Percentiles rank a stretch among this genome's conserved stretches.
Evolutionary conservation across 2,888 invertebrate genomes (phyloP).

Genomic region (Neoascia interrupta): DNA sequence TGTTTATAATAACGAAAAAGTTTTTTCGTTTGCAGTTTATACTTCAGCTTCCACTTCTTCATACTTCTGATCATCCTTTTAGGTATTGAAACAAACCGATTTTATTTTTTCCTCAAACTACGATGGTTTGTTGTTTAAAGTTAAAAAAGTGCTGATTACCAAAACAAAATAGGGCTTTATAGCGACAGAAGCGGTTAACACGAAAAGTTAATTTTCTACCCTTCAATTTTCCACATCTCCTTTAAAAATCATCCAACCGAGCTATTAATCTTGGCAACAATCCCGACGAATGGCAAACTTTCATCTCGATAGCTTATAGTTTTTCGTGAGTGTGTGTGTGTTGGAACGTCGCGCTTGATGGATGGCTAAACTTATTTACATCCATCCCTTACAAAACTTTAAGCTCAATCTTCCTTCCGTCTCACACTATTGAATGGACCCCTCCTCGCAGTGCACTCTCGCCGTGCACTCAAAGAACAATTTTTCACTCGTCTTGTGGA

Average conservation of each 20-base stretch:
- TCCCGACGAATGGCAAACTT: conserved; percentile 64
- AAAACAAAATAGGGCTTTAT: too few species aligned
- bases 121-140: too few species aligned
- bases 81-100: too few species aligned
- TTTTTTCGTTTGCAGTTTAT: too few species aligned
- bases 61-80: too few species aligned
- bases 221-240: too few species aligned
- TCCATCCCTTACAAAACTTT: conserved; percentile 14
- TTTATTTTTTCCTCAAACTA: too few species aligned
- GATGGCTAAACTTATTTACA: conserved; percentile 67
- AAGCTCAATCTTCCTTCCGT: background rate
- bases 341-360: conserved; percentile 59
- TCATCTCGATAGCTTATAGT: conserved; percentile 58
- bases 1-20: too few species aligned
- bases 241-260: conserved; percentile 34
- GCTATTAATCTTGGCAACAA: conserved; percentile 56
- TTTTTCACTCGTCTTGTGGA: conserved; percentile 58
- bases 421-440: background rate
- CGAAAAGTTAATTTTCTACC: too few species aligned
- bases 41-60: too few species aligned
- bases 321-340: conserved; percentile 59
- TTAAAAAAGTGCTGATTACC: too few species aligned
- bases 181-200: too few species aligned
- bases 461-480: conserved; percentile 60
- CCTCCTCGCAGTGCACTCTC: conserved; percentile 45